These are phyloP conservation scores for Brachionus rubens DNA, from an alignment of 1,140 invertebrate species.

Conservation along the genomic window DNA sequence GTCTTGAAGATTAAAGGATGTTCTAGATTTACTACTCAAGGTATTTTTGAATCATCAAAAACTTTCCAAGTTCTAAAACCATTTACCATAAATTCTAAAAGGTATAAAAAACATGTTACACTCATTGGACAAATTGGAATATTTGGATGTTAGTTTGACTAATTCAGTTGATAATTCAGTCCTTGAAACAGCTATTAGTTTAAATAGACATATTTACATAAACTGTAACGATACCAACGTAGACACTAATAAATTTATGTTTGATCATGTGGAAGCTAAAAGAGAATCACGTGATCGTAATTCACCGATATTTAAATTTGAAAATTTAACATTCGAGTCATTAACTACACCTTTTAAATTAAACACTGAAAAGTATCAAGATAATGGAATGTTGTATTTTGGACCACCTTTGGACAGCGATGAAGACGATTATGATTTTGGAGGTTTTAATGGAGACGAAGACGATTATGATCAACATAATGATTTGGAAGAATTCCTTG, in stretches of 20 bases:
- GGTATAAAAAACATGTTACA: neutral
- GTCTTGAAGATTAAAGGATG: slow-evolving; percentile 10
- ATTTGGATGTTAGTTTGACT: neutral
- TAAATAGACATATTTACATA: slow-evolving; percentile 5
- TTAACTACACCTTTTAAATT: neutral
- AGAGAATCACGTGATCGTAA: neutral
- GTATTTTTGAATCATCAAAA: neutral
- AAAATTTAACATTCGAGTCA: slow-evolving; percentile 12
- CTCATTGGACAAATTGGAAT: neutral
- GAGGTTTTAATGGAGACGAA: neutral
- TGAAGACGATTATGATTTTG: neutral
- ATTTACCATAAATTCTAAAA: neutral
- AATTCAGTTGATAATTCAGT: neutral
- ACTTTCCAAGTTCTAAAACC: neutral
- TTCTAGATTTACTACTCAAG: neutral
- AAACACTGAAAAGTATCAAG: neutral
- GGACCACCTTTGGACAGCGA: slow-evolving; percentile 11
- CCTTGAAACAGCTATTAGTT: neutral
- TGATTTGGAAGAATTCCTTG: neutral
- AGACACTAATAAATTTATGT: slow-evolving; percentile 32
- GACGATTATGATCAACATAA: neutral
- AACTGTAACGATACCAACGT: slow-evolving; percentile 21
- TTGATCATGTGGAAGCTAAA: slow-evolving; percentile 1
- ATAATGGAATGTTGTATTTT: slow-evolving; percentile 7
- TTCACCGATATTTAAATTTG: neutral